Conservation (phyloP, 1,140 invertebrate species). For the Pinna nobilis region DNA sequence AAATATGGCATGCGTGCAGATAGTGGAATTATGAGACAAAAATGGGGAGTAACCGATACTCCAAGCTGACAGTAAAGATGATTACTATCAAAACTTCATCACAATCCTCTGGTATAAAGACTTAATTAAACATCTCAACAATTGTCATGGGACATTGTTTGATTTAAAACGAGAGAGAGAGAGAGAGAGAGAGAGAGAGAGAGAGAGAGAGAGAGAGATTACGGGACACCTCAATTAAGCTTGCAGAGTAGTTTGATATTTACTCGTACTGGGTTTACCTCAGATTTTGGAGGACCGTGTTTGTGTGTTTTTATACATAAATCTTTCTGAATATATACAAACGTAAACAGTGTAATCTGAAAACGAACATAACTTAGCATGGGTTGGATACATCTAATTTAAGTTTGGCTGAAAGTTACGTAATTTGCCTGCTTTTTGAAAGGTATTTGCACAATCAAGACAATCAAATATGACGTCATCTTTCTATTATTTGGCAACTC, state of each 20-base stretch:
- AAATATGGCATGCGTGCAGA: background rate
- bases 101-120: background rate
- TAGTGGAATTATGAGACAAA: background rate
- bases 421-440: no score
- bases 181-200: background rate
- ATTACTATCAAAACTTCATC: background rate
- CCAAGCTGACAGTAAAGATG: background rate
- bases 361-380: no score
- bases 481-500: no score
- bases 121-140: background rate
- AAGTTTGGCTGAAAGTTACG: no score
- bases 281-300: conserved; percentile 1
- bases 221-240: background rate
- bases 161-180: background rate
- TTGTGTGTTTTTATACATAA: conserved; percentile 1
- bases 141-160: background rate
- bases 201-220: background rate
- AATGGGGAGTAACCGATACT: background rate
- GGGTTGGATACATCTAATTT: no score
- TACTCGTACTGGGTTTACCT: background rate
- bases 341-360: no score
- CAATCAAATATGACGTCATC: no score
- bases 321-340: no score
- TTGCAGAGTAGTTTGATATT: background rate
- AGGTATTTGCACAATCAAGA: no score